Evolutionary conservation across 2,888 invertebrate species (phyloP).

Genomic region (Drosophila ustulata): DNA sequence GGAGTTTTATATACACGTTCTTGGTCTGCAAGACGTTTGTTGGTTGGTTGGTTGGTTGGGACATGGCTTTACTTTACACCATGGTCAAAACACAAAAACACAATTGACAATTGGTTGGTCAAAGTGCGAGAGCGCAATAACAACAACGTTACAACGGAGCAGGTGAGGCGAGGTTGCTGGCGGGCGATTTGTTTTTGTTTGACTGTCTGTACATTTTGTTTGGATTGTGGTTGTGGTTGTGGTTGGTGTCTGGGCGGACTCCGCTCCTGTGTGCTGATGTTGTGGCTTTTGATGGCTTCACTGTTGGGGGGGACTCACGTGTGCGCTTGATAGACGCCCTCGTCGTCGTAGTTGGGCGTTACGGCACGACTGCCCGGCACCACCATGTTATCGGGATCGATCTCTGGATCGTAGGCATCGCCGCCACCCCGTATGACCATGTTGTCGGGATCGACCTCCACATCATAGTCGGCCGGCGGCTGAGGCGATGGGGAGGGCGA

Average conservation of each 20-base stretch:
- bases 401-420: constrained; percentile 79
- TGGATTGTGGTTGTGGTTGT: constrained; percentile 11
- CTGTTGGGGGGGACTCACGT: constrained; percentile 78
- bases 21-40: constrained; percentile 61
- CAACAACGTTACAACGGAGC: constrained; percentile 66
- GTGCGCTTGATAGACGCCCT: constrained; percentile 83
- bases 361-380: constrained; percentile 80
- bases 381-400: constrained; percentile 83
- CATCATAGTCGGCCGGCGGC: constrained; percentile 82
- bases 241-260: constrained; percentile 39
- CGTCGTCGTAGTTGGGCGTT: constrained; percentile 81
- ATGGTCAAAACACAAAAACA: constrained; percentile 49
- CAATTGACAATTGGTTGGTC: constrained; percentile 23
- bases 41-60: constrained; percentile 6
- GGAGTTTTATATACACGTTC: constrained; percentile 59
- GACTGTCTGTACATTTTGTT: constrained; percentile 53
- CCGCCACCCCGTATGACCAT: constrained; percentile 76
- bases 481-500: constrained; percentile 83
- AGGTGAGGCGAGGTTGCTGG: constrained; percentile 49
- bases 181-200: not conserved
- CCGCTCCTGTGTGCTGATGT: constrained; percentile 38
- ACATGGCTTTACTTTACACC: constrained; percentile 47
- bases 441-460: constrained; percentile 85
- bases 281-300: constrained; percentile 56
- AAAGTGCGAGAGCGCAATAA: constrained; percentile 50